phyloP scores from a whole-genome alignment of 2,113 vertebrate species.

The Apteryx owenii region DNA sequence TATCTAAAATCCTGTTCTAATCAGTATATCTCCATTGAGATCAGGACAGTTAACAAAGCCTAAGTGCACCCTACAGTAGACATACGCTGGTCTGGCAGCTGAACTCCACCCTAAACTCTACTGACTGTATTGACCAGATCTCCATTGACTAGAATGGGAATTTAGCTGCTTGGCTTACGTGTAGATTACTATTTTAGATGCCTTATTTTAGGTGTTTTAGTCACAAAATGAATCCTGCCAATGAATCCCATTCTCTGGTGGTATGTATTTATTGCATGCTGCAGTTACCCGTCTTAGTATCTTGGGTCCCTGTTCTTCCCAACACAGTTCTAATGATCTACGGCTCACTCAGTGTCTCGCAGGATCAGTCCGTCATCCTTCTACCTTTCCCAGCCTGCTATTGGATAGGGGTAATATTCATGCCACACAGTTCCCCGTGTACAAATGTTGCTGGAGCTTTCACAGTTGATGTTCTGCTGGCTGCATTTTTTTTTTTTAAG shows the following conservation, averaged over 20 bases:
- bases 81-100: background rate
- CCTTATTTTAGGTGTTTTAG: background rate
- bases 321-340: accelerated
- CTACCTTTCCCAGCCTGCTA: background rate
- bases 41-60: background rate
- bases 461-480: accelerated
- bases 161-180: background rate
- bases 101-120: background rate
- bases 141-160: background rate
- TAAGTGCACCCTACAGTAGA: background rate
- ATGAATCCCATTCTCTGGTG: background rate
- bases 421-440: background rate
- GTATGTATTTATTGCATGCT: background rate
- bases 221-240: background rate
- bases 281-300: background rate
- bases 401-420: background rate
- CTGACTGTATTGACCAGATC: background rate
- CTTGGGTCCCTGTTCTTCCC: background rate
- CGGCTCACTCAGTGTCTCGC: background rate
- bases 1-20: background rate
- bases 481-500: background rate
- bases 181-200: background rate
- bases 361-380: background rate
- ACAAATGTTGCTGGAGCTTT: background rate
- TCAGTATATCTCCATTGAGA: background rate